phyloP scores from a whole-genome alignment of 2,797 vertebrate species.

The Brachymystax lenok region DNA sequence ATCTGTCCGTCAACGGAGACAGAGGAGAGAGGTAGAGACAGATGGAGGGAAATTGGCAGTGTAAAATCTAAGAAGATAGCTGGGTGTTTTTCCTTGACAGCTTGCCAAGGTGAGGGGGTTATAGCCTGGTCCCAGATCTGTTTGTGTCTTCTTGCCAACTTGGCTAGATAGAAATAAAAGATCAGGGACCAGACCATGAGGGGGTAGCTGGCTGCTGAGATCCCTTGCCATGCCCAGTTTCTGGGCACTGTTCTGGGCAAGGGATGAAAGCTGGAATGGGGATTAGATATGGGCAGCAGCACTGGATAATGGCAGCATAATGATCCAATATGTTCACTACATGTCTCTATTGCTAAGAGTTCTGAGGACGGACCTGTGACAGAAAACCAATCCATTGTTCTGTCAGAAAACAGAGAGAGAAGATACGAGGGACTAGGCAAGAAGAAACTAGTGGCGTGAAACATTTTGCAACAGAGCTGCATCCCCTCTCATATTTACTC shows the following conservation, averaged over 20 bases:
- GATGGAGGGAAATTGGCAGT: constrained; percentile 13
- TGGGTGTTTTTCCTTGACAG: neutral
- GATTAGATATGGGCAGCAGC: neutral
- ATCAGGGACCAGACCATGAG: neutral
- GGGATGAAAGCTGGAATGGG: neutral
- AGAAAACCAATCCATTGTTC: constrained; percentile 57
- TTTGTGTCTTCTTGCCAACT: neutral
- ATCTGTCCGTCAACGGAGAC: neutral
- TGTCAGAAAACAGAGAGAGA: constrained; percentile 32
- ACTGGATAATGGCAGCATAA: neutral
- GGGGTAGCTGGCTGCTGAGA: constrained; percentile 25
- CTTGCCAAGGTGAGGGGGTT: neutral
- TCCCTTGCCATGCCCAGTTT: neutral
- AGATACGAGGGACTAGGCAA: neutral
- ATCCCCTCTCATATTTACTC: constrained; percentile 1
- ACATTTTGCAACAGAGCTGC: constrained; percentile 4
- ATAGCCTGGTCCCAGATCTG: neutral
- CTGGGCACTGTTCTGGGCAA: constrained; percentile 2
- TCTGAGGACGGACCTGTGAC: constrained; percentile 44
- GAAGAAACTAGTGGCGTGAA: constrained; percentile 42
- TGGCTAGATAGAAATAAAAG: too few species aligned
- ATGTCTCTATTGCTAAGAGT: too few species aligned
- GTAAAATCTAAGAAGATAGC: constrained; percentile 29
- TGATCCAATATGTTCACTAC: neutral
- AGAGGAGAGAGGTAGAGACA: constrained; percentile 3